Evolutionary conservation across 2,797 vertebrate genomes (phyloP), one percentile per base, ranked within the genome.

Genomic region (Poeciliopsis turneri): DNA sequence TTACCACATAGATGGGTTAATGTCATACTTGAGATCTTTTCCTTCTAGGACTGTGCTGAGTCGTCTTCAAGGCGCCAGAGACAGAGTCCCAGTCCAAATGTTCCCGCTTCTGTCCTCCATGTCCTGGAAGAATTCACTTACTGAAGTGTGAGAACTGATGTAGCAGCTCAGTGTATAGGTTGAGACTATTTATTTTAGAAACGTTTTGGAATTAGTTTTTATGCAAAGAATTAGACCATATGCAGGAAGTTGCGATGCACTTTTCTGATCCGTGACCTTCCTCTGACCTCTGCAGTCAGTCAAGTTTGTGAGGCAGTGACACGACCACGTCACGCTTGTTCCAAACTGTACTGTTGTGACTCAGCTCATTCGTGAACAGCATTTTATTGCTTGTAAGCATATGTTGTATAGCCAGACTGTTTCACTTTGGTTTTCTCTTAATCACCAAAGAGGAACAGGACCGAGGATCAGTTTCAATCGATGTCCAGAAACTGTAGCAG

Each of bases 111-210:
- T 75, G 76, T 81, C 83, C 79, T 74, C 57, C 13, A 69, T 28
- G 79, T 72, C 41, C 85, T 75, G 61, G 64, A 77, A 86, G 90
- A 88, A 83, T 94, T 80, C 81, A 92, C 88, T 93, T 90, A 90
- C 85, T 88, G 20, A 6, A 1, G 33, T 23, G 64, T 39, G 89
- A 89, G 75, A 85, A 86, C 49, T 47, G 71, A 82, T 9, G 23
- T 57, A 78, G 25, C 74, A 43, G 39, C 33, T 70, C 53, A 4
- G 61, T 36, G 75, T 57, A 71, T 8, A 9, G 33, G 16, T 55
- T 11, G 25, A 75, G 68, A 23, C 9, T 1, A 23, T 64, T 33
- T 64, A n/a, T 77, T 51, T 80, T n/a, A 57, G 53, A 57, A 83
- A 87, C 55, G 77, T 61, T 68, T 80, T 46, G 25, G 78, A 75